Base-by-base conservation (phyloP, 2,113 vertebrate genomes). In the Istiophorus platypterus region DNA sequence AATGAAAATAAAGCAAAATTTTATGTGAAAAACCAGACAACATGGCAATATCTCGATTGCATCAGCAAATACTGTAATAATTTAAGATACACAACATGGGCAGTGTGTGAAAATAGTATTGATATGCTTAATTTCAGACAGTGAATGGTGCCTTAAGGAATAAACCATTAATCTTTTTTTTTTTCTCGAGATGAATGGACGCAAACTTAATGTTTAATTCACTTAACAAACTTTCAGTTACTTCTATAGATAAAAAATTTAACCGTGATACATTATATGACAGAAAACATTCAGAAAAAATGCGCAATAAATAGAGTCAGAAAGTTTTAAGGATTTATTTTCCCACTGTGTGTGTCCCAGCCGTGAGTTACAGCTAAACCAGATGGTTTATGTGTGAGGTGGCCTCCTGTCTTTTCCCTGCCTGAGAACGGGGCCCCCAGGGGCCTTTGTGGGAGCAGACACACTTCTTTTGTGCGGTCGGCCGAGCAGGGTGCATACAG, bases 391-490 rank as follows among this genome's bases (percentile, higher is more conserved):
- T 85, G 27, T 75, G 85, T 82, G 75, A 78, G 69, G 83, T 37
- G 89, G 65, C 83, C 80, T 52, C 59, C 80, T 85, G 73, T 82
- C 49, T 71, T 57, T 22, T 49, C 62, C 67, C 62, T n/a, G 79
- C 90, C 85, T 93, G 92, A 88, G 92, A 93, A 91, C 78, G 0
- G 65, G 66, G 80, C 85, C 1, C n/a, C n/a, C n/a, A n/a, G n/a
- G 18, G 24, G 88, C 84, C 93, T 91, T 85, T 87, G 84, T 88
- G 80, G 18, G 74, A 70, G 71, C 84, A 85, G 91, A 93, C 93
- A 94, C 92, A 91, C 92, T 91, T 92, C 92, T 54, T 85, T 94
- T 94, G 91, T 94, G 80, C 26, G 45, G 0, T 61, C 29, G 74
- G 91, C 88, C 70, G 84, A 91, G 85, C 83, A 13, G 88, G 65